A percentile compares a stretch with the other conserved stretches of the same genome.
These are phyloP conservation scores for Sylvilagus floridanus DNA, from an alignment of 2,797 vertebrate species.

Conservation along the genomic window DNA sequence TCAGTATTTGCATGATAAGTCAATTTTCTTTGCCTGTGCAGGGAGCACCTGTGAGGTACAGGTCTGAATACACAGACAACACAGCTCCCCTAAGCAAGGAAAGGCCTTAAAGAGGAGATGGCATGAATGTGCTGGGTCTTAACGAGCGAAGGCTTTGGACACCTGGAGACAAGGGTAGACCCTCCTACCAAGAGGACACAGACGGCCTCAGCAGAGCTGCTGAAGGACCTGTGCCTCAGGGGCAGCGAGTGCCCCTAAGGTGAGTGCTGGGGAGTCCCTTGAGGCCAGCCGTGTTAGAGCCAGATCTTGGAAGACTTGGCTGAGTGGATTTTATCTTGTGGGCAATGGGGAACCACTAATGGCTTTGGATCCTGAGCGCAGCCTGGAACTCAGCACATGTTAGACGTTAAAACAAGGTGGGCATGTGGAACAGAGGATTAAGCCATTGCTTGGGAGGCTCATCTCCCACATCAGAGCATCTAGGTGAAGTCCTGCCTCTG, in stretches of 20 bases:
- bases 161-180: not conserved
- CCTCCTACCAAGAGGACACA: accelerated
- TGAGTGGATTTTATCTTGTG: not conserved
- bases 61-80: not conserved
- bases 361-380: not conserved
- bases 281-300: not conserved
- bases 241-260: no score
- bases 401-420: not conserved
- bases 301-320: not conserved
- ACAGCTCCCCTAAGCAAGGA: accelerated
- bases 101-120: not conserved
- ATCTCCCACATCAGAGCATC: no score
- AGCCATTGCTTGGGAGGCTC: no score
- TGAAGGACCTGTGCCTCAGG: no score
- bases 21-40: not conserved
- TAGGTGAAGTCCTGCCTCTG: no score
- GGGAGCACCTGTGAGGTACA: not conserved
- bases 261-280: accelerated
- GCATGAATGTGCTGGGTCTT: not conserved
- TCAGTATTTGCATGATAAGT: not conserved
- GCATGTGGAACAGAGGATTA: no score
- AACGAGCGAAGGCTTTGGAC: not conserved
- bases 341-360: not conserved
- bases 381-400: not conserved
- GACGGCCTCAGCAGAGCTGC: not conserved